phyloP scores from a whole-genome alignment of 2,113 vertebrate genomes.

The Thomomys bottae region DNA sequence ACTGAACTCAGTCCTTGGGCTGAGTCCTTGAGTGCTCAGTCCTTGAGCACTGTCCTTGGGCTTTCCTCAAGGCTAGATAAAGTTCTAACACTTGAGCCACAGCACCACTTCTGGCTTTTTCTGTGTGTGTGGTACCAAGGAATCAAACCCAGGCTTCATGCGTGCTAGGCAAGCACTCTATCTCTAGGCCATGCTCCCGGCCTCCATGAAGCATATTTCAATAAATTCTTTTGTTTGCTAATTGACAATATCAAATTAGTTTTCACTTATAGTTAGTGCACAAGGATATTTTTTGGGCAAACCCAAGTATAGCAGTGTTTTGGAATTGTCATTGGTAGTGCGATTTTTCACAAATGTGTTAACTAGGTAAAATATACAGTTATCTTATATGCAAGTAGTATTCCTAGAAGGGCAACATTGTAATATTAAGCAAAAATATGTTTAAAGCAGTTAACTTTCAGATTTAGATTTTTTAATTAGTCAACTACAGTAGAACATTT shows the following conservation, averaged over 20 bases:
- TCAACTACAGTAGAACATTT: background rate
- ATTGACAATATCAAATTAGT: background rate
- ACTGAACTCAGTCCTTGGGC: too few relatives aligned
- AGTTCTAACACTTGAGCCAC: too few relatives aligned
- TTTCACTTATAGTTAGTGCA: background rate
- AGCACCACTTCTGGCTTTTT: too few relatives aligned
- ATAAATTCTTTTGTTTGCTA: slow-evolving; percentile 7
- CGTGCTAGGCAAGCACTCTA: too few relatives aligned
- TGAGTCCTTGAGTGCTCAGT: too few relatives aligned
- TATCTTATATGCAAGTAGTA: background rate
- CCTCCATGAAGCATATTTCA: too few relatives aligned
- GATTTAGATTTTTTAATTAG: background rate
- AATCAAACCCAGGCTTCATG: too few relatives aligned
- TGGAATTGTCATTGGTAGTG: background rate
- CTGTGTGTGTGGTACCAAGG: too few relatives aligned
- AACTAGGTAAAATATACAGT: background rate
- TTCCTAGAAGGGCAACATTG: background rate
- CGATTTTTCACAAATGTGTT: background rate
- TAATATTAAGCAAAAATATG: slow-evolving; percentile 10
- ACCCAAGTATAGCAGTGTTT: background rate
- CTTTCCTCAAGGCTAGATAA: too few relatives aligned
- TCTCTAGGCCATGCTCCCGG: too few relatives aligned
- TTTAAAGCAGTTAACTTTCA: slow-evolving; percentile 47
- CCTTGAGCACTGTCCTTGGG: too few relatives aligned
- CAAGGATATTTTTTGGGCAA: background rate